These are phyloP conservation scores for Paracanthobrama guichenoti DNA, from an alignment of 2,113 vertebrate species.

Conservation along the genomic window DNA sequence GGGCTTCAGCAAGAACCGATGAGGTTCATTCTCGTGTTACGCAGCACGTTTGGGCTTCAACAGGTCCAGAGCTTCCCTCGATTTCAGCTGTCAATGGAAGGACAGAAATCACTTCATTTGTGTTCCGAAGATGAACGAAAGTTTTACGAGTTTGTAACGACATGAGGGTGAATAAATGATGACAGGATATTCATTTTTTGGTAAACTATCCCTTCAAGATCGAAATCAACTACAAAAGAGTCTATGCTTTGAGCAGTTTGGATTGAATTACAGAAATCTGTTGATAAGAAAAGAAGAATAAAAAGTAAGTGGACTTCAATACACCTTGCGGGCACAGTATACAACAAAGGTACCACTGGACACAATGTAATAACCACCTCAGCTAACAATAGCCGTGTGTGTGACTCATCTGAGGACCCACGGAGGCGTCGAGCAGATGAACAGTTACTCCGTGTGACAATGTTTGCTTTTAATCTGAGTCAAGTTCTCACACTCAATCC, in stretches of 20 bases:
- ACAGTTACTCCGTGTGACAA: conserved; percentile 11
- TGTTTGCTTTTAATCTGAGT: conserved; percentile 48
- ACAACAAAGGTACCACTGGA: neutral
- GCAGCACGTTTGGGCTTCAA: no score
- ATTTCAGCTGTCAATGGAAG: no score
- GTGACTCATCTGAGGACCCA: conserved; percentile 6
- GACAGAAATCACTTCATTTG: no score
- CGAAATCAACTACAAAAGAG: neutral
- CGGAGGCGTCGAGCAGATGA: neutral
- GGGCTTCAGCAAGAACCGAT: no score
- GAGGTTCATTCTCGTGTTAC: no score
- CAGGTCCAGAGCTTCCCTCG: no score
- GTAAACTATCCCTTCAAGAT: neutral
- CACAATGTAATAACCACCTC: conserved; percentile 14
- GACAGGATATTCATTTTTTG: neutral
- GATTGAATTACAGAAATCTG: neutral
- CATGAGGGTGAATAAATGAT: neutral
- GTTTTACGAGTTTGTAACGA: neutral
- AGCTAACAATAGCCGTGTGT: neutral
- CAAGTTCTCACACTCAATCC: conserved; percentile 36
- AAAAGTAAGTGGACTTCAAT: neutral
- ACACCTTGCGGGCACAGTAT: neutral
- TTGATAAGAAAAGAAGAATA: neutral
- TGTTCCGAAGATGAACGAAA: neutral
- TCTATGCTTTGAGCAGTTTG: neutral